A percentile compares a stretch with the other conserved stretches of the same genome.
Evolutionary conservation across 1,140 invertebrate species (phyloP).

Genomic region (Drosophila athabasca): DNA sequence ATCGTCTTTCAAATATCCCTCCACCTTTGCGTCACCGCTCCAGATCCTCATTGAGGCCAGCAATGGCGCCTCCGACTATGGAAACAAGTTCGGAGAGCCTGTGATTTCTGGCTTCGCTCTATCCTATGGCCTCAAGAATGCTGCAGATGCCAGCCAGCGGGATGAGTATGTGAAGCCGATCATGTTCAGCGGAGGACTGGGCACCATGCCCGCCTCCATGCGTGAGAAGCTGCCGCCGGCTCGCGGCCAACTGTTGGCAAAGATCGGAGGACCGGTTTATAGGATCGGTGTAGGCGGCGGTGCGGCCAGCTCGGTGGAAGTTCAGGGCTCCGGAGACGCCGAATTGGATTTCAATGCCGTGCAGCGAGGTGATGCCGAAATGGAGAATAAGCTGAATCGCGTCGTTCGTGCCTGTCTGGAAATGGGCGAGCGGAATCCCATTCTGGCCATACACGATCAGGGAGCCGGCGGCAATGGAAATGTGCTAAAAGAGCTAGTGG

Average conservation of each 20-base stretch:
- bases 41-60: conserved; percentile 97
- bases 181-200: conserved; percentile 98
- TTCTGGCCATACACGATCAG: conserved; percentile 87
- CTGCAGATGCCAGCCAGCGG: conserved; percentile 85
- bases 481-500: conserved; percentile 97
- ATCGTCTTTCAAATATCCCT: conserved; percentile 89
- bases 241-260: conserved; percentile 91
- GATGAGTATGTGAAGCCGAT: conserved; percentile 99
- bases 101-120: conserved; percentile 95
- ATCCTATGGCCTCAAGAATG: conserved; percentile 92
- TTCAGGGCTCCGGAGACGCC: conserved; percentile 93
- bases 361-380: conserved; percentile 98
- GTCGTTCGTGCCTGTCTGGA: conserved; percentile 96
- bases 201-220: conserved; percentile 87
- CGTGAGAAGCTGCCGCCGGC: conserved; percentile 56
- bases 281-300: conserved; percentile 98
- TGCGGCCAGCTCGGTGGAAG: conserved; percentile 96
- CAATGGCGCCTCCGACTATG: conserved; percentile 99
- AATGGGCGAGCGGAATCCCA: conserved; percentile 92
- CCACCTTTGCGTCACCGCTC: conserved; percentile 94
- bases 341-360: conserved; percentile 98
- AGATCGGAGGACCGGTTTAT: conserved; percentile 98
- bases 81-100: conserved; percentile 99
- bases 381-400: conserved; percentile 98
- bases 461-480: conserved; percentile 99